A percentile compares a stretch with the other conserved stretches of the same genome.
Conservation (phyloP, 30 jellyfish, hydroid and myxozoan genomes). For the Aurelia aurita complex sp. Pacific region DNA sequence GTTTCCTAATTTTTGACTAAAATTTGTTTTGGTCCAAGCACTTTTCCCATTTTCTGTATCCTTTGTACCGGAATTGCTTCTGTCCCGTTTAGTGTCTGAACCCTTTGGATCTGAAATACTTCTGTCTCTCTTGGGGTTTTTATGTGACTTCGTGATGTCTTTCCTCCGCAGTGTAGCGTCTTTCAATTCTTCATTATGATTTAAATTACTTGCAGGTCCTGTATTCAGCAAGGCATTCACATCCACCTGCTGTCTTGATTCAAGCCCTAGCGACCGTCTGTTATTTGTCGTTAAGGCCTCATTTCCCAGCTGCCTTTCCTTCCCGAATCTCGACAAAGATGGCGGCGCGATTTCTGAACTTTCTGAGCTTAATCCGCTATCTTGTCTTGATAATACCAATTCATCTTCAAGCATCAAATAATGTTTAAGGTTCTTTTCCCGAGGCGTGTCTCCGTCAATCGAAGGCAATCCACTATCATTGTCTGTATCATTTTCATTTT, state of each 20-base stretch:
- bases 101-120: too few species aligned
- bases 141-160: too few species aligned
- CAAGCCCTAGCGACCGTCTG: slow-evolving; percentile 54
- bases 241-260: slow-evolving; percentile 39
- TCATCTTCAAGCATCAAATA: slow-evolving; percentile 4
- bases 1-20: too few species aligned
- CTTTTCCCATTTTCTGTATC: too few species aligned
- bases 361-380: slow-evolving; percentile 64
- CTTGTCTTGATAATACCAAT: slow-evolving; percentile 26
- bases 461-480: slow-evolving; percentile 73
- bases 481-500: slow-evolving; percentile 47
- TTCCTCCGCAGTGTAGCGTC: too few species aligned
- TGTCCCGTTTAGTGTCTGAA: too few species aligned
- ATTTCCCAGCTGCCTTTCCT: slow-evolving; percentile 4
- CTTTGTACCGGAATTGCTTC: too few species aligned
- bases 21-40: too few species aligned
- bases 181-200: not conserved
- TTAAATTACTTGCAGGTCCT: slow-evolving; percentile 11
- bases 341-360: slow-evolving; percentile 47
- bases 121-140: too few species aligned
- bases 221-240: not conserved
- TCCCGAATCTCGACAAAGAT: slow-evolving; percentile 6
- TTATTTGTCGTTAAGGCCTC: slow-evolving; percentile 51
- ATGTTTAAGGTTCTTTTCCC: slow-evolving; percentile 5
- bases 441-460: slow-evolving; percentile 64